phyloP scores from a whole-genome alignment of 1,140 invertebrate genomes.

The Drosophila mayri region DNA sequence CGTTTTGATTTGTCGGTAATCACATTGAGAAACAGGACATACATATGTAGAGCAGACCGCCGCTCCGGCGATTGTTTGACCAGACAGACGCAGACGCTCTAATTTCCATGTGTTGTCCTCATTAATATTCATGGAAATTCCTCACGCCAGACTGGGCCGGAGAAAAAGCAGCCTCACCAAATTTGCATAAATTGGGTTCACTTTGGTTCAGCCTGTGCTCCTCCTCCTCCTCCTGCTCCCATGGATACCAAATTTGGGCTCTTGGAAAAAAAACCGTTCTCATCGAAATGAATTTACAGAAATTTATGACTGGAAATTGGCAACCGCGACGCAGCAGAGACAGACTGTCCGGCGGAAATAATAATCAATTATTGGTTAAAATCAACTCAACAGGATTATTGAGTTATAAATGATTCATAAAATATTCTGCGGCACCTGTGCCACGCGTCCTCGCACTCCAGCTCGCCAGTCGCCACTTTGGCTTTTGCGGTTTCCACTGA shows the following conservation, averaged over 20 bases:
- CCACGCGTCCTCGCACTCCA: slow-evolving; percentile 4
- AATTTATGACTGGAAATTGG: slow-evolving; percentile 49
- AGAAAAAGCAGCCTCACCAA: slow-evolving; percentile 58
- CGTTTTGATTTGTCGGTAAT: slow-evolving; percentile 71
- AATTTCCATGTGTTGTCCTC: slow-evolving; percentile 79
- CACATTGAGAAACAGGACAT: slow-evolving; percentile 43
- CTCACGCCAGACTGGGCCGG: slow-evolving; percentile 34
- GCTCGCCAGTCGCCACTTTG: slow-evolving; percentile 21
- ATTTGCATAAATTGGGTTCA: slow-evolving; percentile 77
- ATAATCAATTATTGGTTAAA: slow-evolving; percentile 83
- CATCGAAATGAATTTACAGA: slow-evolving; percentile 65
- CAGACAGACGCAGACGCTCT: slow-evolving; percentile 36
- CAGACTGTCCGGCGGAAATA: slow-evolving; percentile 51
- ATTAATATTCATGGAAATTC: slow-evolving; percentile 79
- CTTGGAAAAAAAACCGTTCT: slow-evolving; percentile 53
- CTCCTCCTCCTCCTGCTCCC: not conserved
- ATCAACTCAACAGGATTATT: slow-evolving; percentile 82
- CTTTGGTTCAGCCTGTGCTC: slow-evolving; percentile 33
- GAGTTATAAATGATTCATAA: slow-evolving; percentile 83
- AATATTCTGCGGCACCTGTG: slow-evolving; percentile 76
- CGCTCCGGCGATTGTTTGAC: slow-evolving; percentile 55
- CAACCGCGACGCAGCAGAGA: slow-evolving; percentile 10
- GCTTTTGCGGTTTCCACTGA: slow-evolving; percentile 75
- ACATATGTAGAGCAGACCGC: slow-evolving; percentile 43
- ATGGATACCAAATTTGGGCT: slow-evolving; percentile 7